Conservation (phyloP, 2,797 vertebrate genomes). For the Acanthornis magna region DNA sequence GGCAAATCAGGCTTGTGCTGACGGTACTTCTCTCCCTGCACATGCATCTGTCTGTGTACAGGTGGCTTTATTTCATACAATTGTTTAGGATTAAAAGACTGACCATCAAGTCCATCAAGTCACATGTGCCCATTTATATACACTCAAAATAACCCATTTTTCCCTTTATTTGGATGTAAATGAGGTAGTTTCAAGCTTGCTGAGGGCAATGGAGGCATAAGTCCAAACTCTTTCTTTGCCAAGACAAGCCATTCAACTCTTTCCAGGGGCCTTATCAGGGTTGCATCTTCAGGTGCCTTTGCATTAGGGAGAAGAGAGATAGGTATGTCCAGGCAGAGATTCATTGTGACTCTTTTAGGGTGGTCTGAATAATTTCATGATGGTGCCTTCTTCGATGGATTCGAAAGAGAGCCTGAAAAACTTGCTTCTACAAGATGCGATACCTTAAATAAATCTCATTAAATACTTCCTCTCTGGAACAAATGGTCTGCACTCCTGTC, state of each 20-base stretch:
- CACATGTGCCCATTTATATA: fast-evolving
- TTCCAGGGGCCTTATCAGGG: neutral
- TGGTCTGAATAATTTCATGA: neutral
- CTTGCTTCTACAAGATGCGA: neutral
- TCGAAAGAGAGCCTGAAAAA: neutral
- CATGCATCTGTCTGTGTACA: fast-evolving
- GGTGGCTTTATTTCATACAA: neutral
- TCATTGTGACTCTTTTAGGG: neutral
- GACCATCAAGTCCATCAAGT: neutral
- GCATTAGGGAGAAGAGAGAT: neutral
- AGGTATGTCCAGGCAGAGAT: neutral
- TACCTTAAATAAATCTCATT: neutral
- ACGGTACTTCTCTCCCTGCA: neutral
- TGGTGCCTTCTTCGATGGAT: neutral
- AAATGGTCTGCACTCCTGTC: neutral
- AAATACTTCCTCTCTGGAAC: neutral
- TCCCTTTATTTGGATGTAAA: neutral
- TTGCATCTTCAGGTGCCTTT: neutral
- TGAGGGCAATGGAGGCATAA: fast-evolving
- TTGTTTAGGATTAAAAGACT: neutral
- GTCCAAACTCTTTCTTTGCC: neutral
- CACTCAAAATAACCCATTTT: neutral
- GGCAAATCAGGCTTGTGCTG: neutral
- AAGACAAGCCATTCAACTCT: neutral
- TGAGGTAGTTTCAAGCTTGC: neutral